Conservation (phyloP, 2,113 vertebrate species). For the Lepus europaeus region DNA sequence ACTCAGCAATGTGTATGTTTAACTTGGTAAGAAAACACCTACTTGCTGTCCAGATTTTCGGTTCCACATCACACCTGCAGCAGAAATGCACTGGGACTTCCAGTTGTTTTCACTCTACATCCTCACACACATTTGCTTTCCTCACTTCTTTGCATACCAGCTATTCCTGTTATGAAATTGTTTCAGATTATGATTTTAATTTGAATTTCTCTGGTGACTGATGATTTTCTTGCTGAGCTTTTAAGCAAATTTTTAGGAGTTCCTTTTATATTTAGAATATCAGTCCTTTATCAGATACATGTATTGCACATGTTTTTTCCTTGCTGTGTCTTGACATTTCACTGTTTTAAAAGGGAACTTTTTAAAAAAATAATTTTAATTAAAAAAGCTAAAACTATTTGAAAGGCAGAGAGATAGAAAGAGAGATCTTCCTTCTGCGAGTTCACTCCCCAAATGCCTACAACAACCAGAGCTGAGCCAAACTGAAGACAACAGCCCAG, state of each 20-base stretch:
- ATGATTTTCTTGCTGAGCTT: not conserved
- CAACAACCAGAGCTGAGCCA: no score
- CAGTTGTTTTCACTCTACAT: not conserved
- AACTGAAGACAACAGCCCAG: no score
- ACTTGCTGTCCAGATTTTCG: not conserved
- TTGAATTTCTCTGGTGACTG: constrained; percentile 2
- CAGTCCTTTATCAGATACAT: not conserved
- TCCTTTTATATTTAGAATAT: constrained; percentile 3
- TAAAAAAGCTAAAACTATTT: no score
- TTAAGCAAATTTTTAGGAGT: not conserved
- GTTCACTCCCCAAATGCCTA: no score
- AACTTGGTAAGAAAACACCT: constrained; percentile 6
- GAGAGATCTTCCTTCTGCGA: no score
- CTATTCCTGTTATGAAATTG: not conserved
- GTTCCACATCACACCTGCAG: not conserved
- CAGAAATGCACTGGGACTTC: not conserved
- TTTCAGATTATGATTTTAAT: not conserved
- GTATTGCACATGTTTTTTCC: not conserved
- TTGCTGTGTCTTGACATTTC: not conserved
- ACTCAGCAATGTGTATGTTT: not conserved
- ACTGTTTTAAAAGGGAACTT: not conserved
- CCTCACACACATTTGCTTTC: not conserved
- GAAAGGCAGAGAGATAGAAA: no score
- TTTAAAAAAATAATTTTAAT: not conserved
- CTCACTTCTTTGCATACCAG: not conserved